Evolutionary conservation across 2,888 invertebrate genomes (phyloP), one percentile per base, ranked within the genome.

Genomic region (Dorcus parallelipipedus): DNA sequence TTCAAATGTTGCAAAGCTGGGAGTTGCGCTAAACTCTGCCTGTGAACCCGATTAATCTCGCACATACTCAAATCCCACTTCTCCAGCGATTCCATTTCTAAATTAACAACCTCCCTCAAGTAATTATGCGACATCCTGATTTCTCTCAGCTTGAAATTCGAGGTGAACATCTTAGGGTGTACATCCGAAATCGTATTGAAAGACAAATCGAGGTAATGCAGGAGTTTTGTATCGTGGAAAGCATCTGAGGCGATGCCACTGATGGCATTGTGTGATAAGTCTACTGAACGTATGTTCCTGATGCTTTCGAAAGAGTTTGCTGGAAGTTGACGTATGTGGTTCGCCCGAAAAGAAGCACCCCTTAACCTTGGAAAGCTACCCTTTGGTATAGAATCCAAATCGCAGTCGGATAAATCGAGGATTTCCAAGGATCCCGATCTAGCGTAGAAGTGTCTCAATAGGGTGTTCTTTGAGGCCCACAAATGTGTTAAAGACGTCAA

Each of bases 111-210:
- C 64, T 78, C 79, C 49, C 80, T 83, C 1, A 89, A 73, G 67
- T 86, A 86, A 71, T 88, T 89, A 66, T 85, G 80, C 3, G 89
- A 86, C 40, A 91, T 70, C 71, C 86, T 86, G 9, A 91, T 73
- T 50, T 81, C 78, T 4, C 80, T 81, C 33, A 91, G 73, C 1
- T 83, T 80, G 10, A 83, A 81, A 74, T 86, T 88, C 63, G 84
- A 80, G 39, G 80, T 73, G 64, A 91, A 83, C 2, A 83, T 79
- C 48, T 84, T 80, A 62, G 83, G 81, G 55, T 85, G 83, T 62
- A 91, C 71, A 5, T 74, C 71, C 0, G 82, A 81, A 54, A 91
- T 81, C 73, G 84, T 84, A 73, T 91, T 91, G 74, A 82, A 84
- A 0, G 91, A 90, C 62, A 91, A 75, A 74, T 91, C 88, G 51